phyloP scores from a whole-genome alignment of 2,888 invertebrate species.

The Entomobrya proxima region DNA sequence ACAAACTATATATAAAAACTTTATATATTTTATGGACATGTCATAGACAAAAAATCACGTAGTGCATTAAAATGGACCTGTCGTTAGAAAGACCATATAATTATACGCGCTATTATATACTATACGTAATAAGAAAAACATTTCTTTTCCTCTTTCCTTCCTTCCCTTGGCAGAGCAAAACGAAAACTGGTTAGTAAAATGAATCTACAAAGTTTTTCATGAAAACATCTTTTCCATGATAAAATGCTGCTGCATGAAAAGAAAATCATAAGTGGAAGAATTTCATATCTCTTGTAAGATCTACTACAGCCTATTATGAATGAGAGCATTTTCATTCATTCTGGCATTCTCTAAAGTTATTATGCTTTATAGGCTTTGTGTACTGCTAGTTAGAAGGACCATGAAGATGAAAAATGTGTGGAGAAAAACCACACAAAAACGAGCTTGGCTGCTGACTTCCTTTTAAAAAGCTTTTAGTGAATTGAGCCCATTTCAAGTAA shows the following conservation, averaged over 20 bases:
- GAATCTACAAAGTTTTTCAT: too few relatives aligned
- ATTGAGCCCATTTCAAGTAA: constrained; percentile 16
- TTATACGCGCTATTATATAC: too few relatives aligned
- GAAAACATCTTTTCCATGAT: not conserved
- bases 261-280: not conserved
- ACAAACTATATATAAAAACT: too few relatives aligned
- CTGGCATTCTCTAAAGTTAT: not conserved
- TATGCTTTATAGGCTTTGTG: not conserved
- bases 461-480: constrained; percentile 21
- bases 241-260: not conserved
- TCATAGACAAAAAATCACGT: too few relatives aligned
- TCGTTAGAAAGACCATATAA: too few relatives aligned
- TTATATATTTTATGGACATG: too few relatives aligned
- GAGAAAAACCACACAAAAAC: not conserved
- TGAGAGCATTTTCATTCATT: constrained; percentile 26
- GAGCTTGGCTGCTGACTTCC: constrained; percentile 5
- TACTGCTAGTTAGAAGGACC: not conserved
- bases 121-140: too few relatives aligned
- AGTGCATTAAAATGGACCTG: too few relatives aligned
- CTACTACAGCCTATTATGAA: not conserved
- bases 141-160: too few relatives aligned
- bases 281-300: not conserved
- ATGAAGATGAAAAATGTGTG: not conserved
- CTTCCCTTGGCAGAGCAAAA: too few relatives aligned
- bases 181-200: too few relatives aligned